Conservation (phyloP, 2,888 invertebrate species). For the Pecten maximus region DNA sequence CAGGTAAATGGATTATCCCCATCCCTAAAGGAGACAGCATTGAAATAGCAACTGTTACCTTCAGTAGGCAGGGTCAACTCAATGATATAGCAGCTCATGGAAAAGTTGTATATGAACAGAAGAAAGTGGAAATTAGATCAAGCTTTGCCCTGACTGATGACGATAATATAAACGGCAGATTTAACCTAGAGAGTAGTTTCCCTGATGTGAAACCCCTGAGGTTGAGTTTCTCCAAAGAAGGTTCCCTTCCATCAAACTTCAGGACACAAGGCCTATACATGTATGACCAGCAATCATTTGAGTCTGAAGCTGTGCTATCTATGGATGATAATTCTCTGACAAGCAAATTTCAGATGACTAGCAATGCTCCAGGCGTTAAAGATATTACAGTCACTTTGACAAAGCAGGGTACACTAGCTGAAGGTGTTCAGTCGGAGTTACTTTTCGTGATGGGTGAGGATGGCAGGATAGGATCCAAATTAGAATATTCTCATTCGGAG, state of each 20-base stretch:
- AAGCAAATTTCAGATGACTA: background rate
- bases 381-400: background rate
- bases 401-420: background rate
- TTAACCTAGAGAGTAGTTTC: background rate
- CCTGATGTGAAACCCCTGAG: background rate
- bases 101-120: background rate
- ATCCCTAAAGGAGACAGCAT: background rate
- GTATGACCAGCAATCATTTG: background rate
- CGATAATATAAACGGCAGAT: background rate
- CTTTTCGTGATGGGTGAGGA: background rate
- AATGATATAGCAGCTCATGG: background rate
- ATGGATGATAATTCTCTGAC: background rate
- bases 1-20: background rate
- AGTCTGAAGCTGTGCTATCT: background rate
- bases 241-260: background rate
- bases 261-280: background rate
- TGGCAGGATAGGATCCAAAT: background rate
- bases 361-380: conserved; percentile 4
- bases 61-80: background rate
- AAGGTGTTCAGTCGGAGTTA: background rate
- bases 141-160: background rate
- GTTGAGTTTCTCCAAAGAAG: background rate
- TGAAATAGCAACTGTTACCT: background rate
- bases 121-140: background rate
- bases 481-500: background rate